Percentiles rank a stretch among this genome's conserved stretches.
These are phyloP conservation scores for Carcina quercana DNA, from an alignment of 2,888 invertebrate species.

Conservation along the genomic window DNA sequence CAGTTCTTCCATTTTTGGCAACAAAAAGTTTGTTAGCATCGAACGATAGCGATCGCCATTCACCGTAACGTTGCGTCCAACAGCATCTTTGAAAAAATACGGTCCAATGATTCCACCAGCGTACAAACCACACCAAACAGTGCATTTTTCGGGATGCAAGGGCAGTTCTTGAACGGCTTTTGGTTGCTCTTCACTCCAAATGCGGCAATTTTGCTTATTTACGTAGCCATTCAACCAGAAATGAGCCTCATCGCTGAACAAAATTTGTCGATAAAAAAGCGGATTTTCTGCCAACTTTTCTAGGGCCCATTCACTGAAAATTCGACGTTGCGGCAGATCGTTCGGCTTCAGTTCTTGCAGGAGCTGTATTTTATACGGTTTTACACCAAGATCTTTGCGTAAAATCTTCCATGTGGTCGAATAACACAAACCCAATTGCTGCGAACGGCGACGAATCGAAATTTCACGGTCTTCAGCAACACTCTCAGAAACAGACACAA, in stretches of 20 bases:
- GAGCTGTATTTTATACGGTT: slow-evolving; percentile 1
- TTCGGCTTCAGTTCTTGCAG: slow-evolving; percentile 3
- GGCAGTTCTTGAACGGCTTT: slow-evolving; percentile 7
- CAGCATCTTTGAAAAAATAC: slow-evolving; percentile 28
- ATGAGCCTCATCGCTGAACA: slow-evolving; percentile 9
- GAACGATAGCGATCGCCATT: slow-evolving; percentile 16
- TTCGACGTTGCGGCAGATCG: slow-evolving; percentile 3
- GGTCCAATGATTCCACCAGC: slow-evolving; percentile 33
- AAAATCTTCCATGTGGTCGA: slow-evolving; percentile 1
- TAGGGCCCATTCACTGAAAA: slow-evolving; percentile 3
- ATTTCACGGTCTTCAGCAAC: slow-evolving; percentile 4
- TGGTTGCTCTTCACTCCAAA: slow-evolving; percentile 10
- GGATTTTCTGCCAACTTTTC: slow-evolving; percentile 4
- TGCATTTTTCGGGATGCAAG: slow-evolving; percentile 29
- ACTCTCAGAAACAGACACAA: slow-evolving; percentile 2
- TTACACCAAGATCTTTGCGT: slow-evolving; percentile 7
- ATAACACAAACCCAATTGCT: slow-evolving; percentile 7
- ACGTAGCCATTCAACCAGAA: slow-evolving; percentile 14
- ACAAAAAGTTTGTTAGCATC: slow-evolving; percentile 8
- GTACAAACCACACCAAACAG: slow-evolving; percentile 38
- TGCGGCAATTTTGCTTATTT: slow-evolving; percentile 25
- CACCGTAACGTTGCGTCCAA: slow-evolving; percentile 14
- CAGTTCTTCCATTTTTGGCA: not conserved
- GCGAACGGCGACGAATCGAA: slow-evolving; percentile 5
- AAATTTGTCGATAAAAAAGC: slow-evolving; percentile 5